A percentile compares a stretch with the other conserved stretches of the same genome.
Conservation (phyloP, 2,113 vertebrate species). For the Aramus guarauna region DNA sequence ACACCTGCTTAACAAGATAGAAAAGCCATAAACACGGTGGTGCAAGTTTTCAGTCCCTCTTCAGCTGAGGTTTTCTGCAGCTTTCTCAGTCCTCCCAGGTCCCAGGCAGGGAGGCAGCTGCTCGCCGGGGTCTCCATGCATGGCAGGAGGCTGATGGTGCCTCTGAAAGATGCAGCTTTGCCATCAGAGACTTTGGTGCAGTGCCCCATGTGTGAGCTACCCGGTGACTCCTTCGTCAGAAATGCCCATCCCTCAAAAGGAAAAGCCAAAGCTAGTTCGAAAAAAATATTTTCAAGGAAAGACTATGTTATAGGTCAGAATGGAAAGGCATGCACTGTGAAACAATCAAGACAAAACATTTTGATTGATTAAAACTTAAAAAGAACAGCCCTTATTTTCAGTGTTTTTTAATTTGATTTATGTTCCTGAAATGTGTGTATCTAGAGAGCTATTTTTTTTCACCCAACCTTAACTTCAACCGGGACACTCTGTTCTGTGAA, state of each 20-base stretch:
- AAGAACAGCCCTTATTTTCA: neutral
- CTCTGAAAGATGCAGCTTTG: neutral
- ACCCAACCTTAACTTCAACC: neutral
- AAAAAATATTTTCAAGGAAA: neutral
- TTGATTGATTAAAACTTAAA: neutral
- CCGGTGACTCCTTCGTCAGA: neutral
- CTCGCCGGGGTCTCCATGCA: rapidly evolving
- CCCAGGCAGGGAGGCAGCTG: neutral
- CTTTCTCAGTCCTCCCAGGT: neutral
- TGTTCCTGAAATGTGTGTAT: neutral
- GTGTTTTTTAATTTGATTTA: neutral
- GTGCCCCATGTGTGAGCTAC: rapidly evolving
- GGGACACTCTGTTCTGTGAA: neutral
- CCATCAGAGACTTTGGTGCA: neutral
- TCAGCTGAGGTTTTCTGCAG: neutral
- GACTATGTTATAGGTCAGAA: neutral
- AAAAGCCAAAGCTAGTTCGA: neutral
- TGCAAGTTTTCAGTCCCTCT: neutral
- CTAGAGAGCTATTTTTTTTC: neutral
- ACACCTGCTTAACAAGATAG: neutral
- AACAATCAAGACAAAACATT: neutral
- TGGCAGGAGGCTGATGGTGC: neutral
- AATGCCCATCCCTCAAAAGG: neutral
- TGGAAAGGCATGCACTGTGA: neutral
- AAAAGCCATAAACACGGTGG: neutral